Evolutionary conservation across 2,888 invertebrate species (phyloP).

Genomic region (Drosophila pegasa): DNA sequence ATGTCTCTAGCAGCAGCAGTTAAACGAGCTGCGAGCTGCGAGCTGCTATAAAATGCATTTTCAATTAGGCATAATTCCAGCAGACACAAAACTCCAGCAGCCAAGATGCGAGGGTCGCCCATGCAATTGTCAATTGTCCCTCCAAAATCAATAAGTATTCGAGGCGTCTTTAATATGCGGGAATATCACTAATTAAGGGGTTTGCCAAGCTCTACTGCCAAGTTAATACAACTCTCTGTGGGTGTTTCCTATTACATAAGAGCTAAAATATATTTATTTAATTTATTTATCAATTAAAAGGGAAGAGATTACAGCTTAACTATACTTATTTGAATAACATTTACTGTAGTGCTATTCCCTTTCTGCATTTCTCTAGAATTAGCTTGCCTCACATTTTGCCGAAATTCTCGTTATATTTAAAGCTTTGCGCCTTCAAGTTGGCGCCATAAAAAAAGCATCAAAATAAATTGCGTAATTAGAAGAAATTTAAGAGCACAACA

Average conservation of each 20-base stretch:
- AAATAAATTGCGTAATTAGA: conserved; percentile 69
- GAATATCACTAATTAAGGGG: background rate
- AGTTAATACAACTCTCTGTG: background rate
- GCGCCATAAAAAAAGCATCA: conserved; percentile 66
- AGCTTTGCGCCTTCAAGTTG: conserved; percentile 37
- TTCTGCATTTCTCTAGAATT: background rate
- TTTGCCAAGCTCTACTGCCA: background rate
- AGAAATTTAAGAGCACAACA: conserved; percentile 70
- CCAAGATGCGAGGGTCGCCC: conserved; percentile 25
- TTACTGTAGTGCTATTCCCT: background rate
- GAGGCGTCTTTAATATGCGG: background rate
- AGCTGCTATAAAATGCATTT: conserved; percentile 79
- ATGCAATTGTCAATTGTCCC: background rate
- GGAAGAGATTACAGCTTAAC: background rate
- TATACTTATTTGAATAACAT: background rate
- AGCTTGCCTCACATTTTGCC: conserved; percentile 10
- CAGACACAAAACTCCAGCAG: conserved; percentile 40
- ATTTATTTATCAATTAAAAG: background rate
- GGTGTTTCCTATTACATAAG: background rate
- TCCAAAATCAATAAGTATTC: background rate
- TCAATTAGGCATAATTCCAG: conserved; percentile 77
- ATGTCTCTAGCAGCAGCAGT: conserved; percentile 32
- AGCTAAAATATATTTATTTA: background rate
- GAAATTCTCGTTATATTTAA: conserved; percentile 7
- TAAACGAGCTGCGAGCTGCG: conserved; percentile 52